These are phyloP conservation scores for Drosophila villosipedis DNA, from an alignment of 2,888 invertebrate species.

Conservation along the genomic window DNA sequence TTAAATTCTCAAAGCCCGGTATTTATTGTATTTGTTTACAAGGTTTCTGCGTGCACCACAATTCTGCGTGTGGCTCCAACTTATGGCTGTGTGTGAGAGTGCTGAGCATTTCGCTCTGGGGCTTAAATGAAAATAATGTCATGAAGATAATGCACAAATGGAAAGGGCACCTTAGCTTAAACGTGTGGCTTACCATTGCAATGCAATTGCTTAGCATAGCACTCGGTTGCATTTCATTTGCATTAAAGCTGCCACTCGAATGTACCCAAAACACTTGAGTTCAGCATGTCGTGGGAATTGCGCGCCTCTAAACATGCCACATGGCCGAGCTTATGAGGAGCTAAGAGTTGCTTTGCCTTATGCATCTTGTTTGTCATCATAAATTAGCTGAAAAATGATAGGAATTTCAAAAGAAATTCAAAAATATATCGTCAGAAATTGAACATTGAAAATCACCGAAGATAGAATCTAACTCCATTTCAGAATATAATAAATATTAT, in stretches of 20 bases:
- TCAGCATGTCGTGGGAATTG: slow-evolving; percentile 31
- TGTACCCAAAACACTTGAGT: slow-evolving; percentile 42
- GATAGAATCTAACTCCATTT: background rate
- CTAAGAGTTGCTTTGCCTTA: slow-evolving; percentile 27
- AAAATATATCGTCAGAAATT: no score
- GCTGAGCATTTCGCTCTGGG: slow-evolving; percentile 43
- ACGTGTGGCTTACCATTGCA: slow-evolving; percentile 39
- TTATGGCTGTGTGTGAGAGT: slow-evolving; percentile 42
- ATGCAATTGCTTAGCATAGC: slow-evolving; percentile 10
- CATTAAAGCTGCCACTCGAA: slow-evolving; percentile 61
- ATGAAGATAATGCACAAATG: slow-evolving; percentile 69
- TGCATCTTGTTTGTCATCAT: slow-evolving; percentile 9
- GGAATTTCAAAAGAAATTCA: background rate
- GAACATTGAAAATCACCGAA: background rate
- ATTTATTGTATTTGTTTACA: slow-evolving; percentile 79
- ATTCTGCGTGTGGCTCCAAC: slow-evolving; percentile 58
- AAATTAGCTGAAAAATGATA: background rate
- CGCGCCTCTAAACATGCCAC: slow-evolving; percentile 13
- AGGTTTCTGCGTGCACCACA: slow-evolving; percentile 76
- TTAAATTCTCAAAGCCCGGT: slow-evolving; percentile 64
- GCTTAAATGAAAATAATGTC: slow-evolving; percentile 74
- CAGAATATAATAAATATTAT: background rate
- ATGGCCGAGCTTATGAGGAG: slow-evolving; percentile 32
- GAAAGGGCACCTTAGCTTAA: slow-evolving; percentile 64
- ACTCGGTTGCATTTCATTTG: slow-evolving; percentile 65